A percentile compares a stretch with the other conserved stretches of the same genome.
Conservation (phyloP, 53 echinoderm and acorn worm species). For the Henricia sp. region DNA sequence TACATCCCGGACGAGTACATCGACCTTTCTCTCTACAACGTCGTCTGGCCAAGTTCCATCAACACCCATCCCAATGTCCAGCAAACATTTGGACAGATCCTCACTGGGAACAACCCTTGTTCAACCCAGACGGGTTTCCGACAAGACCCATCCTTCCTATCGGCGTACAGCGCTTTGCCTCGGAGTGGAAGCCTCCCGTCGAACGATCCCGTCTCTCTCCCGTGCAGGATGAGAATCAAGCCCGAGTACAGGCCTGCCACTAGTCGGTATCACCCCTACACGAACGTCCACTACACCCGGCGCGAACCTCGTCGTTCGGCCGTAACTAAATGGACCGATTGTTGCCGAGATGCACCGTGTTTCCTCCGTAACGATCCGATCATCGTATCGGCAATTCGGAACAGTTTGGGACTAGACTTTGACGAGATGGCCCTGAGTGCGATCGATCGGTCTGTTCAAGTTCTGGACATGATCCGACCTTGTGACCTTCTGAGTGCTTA, state of each 20-base stretch:
- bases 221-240: neutral
- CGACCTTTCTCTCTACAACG: slow-evolving; percentile 52
- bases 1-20: slow-evolving; percentile 49
- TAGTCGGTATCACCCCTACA: slow-evolving; percentile 37
- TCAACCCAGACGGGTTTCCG: neutral
- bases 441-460: slow-evolving; percentile 69
- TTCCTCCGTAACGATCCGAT: neutral
- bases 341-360: slow-evolving; percentile 18
- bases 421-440: slow-evolving; percentile 59
- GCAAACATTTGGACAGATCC: neutral
- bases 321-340: neutral
- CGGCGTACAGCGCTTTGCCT: neutral
- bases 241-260: neutral
- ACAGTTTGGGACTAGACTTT: slow-evolving; percentile 36
- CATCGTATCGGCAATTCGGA: slow-evolving; percentile 34
- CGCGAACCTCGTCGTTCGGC: neutral
- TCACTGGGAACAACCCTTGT: too few relatives aligned
- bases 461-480: slow-evolving; percentile 46
- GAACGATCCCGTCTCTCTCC: neutral
- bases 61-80: neutral
- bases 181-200: neutral
- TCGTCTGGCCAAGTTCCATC: neutral
- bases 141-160: neutral
- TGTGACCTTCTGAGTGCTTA: slow-evolving; percentile 35
- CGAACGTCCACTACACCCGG: neutral